Conservation (phyloP, 2,888 invertebrate species). For the Gortyna flavago region DNA sequence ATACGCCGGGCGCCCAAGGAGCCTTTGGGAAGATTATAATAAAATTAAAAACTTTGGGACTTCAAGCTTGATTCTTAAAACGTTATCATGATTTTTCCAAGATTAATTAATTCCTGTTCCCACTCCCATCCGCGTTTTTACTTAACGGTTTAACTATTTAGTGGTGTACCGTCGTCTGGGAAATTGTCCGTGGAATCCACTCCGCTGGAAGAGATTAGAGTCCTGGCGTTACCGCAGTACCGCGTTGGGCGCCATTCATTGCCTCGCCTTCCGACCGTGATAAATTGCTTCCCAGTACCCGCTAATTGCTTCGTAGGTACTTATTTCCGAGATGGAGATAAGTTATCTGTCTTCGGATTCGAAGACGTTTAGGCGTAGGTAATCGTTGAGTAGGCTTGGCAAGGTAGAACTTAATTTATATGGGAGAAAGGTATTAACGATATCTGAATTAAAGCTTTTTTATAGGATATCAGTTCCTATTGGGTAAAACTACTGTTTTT, state of each 20-base stretch:
- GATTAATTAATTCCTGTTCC: slow-evolving; percentile 4
- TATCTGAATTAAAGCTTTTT: neutral
- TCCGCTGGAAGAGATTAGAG: slow-evolving; percentile 72
- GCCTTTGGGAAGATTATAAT: neutral
- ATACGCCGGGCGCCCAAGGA: neutral
- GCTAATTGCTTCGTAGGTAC: slow-evolving; percentile 63
- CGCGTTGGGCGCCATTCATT: slow-evolving; percentile 58
- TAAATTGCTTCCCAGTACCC: slow-evolving; percentile 62
- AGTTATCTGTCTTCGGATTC: slow-evolving; percentile 15
- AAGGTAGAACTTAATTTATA: neutral
- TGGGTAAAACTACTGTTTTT: neutral
- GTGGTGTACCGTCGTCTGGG: slow-evolving; percentile 41
- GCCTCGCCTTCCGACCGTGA: slow-evolving; percentile 61
- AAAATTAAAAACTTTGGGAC: neutral
- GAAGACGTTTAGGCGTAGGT: slow-evolving; percentile 1
- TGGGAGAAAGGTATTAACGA: neutral
- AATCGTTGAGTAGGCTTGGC: neutral
- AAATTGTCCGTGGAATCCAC: slow-evolving; percentile 62
- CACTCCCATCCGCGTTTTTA: slow-evolving; percentile 29
- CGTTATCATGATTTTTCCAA: neutral
- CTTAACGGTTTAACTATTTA: slow-evolving; percentile 47
- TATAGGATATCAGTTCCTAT: neutral
- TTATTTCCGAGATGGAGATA: slow-evolving; percentile 42
- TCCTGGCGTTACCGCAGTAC: slow-evolving; percentile 38
- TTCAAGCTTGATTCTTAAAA: neutral